Conservation (phyloP, 2,797 vertebrate species). For the Sebastes umbrosus region DNA sequence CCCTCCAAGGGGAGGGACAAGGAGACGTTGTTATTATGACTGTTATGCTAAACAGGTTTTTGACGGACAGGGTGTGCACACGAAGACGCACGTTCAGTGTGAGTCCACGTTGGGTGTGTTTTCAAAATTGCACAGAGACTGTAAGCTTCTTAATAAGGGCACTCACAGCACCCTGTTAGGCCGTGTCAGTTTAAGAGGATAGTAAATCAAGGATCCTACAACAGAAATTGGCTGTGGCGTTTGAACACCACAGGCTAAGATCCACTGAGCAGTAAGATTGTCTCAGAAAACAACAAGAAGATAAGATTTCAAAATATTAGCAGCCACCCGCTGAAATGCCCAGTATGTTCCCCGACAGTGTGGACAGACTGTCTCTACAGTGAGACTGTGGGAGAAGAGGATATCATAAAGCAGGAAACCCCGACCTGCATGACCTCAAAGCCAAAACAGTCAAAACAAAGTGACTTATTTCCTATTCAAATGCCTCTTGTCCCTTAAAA, state of each 20-base stretch:
- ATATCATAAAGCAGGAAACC: conserved; percentile 21
- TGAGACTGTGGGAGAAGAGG: conserved; percentile 2
- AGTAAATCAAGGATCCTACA: conserved; percentile 34
- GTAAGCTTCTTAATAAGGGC: conserved; percentile 60
- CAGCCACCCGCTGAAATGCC: neutral
- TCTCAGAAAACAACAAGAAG: neutral
- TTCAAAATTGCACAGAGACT: conserved; percentile 6
- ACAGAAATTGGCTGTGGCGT: conserved; percentile 26
- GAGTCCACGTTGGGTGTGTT: conserved; percentile 1
- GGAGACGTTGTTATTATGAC: conserved; percentile 32
- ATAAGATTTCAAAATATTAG: neutral
- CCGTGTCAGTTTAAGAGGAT: conserved; percentile 52
- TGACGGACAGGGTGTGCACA: conserved; percentile 25
- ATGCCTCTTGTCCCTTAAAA: neutral
- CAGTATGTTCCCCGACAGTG: neutral
- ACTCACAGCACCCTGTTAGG: conserved; percentile 18
- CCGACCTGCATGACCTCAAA: conserved; percentile 1
- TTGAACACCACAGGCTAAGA: neutral
- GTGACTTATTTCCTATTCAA: neutral
- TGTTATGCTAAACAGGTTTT: conserved; percentile 67
- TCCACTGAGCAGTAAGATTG: neutral
- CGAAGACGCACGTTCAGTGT: conserved; percentile 14
- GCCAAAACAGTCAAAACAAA: neutral
- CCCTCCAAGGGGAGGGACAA: conserved; percentile 33
- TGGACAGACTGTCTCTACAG: neutral